Evolutionary conservation across 23 tunicate species (phyloP).

Genomic region (Ciona savignyi): DNA sequence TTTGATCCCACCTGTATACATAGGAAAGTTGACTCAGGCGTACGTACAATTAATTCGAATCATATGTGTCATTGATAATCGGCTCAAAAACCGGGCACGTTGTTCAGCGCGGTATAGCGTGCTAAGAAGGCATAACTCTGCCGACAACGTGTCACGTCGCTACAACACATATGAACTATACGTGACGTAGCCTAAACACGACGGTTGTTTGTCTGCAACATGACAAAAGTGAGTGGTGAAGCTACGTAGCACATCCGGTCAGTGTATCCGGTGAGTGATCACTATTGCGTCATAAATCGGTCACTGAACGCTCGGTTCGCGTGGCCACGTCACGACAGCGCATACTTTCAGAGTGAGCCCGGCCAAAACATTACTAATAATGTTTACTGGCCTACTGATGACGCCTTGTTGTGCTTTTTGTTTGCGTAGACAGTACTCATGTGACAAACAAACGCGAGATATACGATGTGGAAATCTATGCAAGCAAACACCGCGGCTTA

Average conservation of each 20-base stretch:
- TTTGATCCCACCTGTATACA: slow-evolving; percentile 24
- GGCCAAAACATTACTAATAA: neutral
- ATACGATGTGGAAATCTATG: too few species aligned
- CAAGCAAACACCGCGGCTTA: too few species aligned
- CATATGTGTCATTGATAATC: too few species aligned
- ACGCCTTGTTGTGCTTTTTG: neutral
- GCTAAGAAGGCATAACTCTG: neutral
- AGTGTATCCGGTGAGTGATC: slow-evolving; percentile 5
- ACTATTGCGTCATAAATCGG: slow-evolving; percentile 36
- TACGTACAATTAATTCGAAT: too few species aligned
- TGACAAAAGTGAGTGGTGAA: neutral
- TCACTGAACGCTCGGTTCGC: slow-evolving; percentile 13
- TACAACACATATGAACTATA: neutral
- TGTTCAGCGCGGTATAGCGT: neutral
- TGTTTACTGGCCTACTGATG: neutral
- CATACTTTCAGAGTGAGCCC: neutral
- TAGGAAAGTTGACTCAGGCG: neutral
- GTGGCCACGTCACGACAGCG: neutral
- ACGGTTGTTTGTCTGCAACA: neutral
- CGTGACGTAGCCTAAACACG: neutral
- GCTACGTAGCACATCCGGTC: slow-evolving; percentile 15
- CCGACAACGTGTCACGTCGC: neutral
- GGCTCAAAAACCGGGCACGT: too few species aligned
- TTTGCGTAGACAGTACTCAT: neutral
- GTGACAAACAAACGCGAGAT: neutral